These are phyloP conservation scores for Drosophila mojavensis DNA, from an alignment of 1,140 invertebrate genomes.

Conservation along the genomic window DNA sequence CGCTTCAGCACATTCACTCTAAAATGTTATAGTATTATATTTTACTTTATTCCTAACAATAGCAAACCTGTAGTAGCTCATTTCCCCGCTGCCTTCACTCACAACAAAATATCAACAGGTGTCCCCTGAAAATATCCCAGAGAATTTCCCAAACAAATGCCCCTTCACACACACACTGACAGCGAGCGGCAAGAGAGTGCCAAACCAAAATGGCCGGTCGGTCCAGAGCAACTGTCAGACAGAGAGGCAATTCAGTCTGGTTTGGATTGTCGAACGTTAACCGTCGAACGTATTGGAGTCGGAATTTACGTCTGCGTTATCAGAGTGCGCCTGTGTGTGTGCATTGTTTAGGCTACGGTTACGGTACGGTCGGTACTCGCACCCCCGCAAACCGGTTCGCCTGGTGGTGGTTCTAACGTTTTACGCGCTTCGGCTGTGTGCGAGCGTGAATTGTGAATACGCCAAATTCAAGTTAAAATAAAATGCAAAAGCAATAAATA, in stretches of 20 bases:
- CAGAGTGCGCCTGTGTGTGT: constrained; percentile 40
- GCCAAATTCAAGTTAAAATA: constrained; percentile 48
- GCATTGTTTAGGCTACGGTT: constrained; percentile 60
- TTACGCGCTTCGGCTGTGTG: constrained; percentile 35
- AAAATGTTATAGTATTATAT: no score
- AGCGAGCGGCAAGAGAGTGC: constrained; percentile 2
- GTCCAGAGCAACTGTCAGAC: constrained; percentile 13
- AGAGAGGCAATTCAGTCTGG: constrained; percentile 52
- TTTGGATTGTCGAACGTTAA: constrained; percentile 66
- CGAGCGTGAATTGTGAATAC: constrained; percentile 21
- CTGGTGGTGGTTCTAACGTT: constrained; percentile 56
- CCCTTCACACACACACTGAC: constrained; percentile 40
- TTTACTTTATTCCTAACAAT: background rate
- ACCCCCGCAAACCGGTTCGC: constrained; percentile 70
- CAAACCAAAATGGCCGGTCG: constrained; percentile 50
- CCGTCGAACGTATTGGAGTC: constrained; percentile 38
- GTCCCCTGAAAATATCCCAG: constrained; percentile 17
- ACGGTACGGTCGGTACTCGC: constrained; percentile 50
- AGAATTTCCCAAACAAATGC: constrained; percentile 71
- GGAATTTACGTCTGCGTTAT: constrained; percentile 50
- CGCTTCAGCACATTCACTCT: background rate
- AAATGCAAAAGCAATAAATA: constrained; percentile 57
- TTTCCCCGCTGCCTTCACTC: background rate
- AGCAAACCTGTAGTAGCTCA: background rate
- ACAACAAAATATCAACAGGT: constrained; percentile 52